phyloP scores from a whole-genome alignment of 2,888 invertebrate genomes.

The Abrostola tripartita region DNA sequence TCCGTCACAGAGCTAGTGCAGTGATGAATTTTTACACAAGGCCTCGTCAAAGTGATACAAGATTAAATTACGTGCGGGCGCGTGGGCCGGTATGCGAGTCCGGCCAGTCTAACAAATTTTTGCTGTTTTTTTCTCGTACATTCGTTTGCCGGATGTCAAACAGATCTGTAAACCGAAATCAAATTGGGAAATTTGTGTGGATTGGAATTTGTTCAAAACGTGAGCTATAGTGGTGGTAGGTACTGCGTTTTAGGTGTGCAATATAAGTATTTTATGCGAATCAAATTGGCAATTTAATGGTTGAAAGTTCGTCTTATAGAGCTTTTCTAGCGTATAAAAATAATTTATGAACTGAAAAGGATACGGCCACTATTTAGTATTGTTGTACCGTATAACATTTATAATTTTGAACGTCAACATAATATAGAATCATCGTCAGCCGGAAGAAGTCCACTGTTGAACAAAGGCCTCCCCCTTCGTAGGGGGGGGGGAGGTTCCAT shows the following conservation, averaged over 20 bases:
- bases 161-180: constrained; percentile 80
- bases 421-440: too few species aligned
- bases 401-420: too few species aligned
- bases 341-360: too few species aligned
- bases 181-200: constrained; percentile 74
- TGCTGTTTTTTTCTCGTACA: constrained; percentile 67
- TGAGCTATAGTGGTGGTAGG: constrained; percentile 25
- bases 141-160: constrained; percentile 82
- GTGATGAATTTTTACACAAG: constrained; percentile 67
- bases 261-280: constrained; percentile 37
- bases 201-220: constrained; percentile 68
- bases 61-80: constrained; percentile 79
- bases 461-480: too few species aligned
- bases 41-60: constrained; percentile 78
- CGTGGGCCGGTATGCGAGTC: constrained; percentile 63
- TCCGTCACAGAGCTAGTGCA: constrained; percentile 49
- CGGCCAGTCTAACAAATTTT: constrained; percentile 63
- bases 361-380: too few species aligned
- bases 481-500: too few species aligned
- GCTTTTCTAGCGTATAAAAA: too few species aligned
- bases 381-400: too few species aligned
- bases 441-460: too few species aligned
- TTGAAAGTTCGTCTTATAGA: background rate
- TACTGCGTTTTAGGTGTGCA: constrained; percentile 41
- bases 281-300: constrained; percentile 39